phyloP scores from a whole-genome alignment of 1,140 invertebrate genomes.

The Diorhabda sublineata region DNA sequence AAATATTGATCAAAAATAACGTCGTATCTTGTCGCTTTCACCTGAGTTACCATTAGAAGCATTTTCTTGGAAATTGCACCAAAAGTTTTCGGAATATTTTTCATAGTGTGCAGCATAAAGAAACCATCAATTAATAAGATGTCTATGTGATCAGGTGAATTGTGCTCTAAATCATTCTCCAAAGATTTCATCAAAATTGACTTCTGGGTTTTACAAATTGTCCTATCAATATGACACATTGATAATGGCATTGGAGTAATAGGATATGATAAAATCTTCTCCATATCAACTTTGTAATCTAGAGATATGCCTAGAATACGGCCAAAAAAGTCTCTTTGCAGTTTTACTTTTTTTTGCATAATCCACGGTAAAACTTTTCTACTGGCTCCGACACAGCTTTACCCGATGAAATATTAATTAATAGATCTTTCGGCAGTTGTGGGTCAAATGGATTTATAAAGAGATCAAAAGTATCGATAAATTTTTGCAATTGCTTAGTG shows the following conservation, averaged over 20 bases:
- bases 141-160: slow-evolving; percentile 29
- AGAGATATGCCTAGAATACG: slow-evolving; percentile 9
- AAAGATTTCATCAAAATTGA: slow-evolving; percentile 33
- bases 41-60: slow-evolving; percentile 30
- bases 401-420: slow-evolving; percentile 31
- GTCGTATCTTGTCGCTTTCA: slow-evolving; percentile 27
- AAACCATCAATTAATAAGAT: slow-evolving; percentile 16
- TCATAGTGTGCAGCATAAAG: slow-evolving; percentile 39
- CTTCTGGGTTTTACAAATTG: slow-evolving; percentile 25
- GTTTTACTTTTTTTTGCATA: slow-evolving; percentile 7
- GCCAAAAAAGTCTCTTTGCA: slow-evolving; percentile 13
- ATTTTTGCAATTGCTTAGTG: slow-evolving; percentile 24
- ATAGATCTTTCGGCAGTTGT: slow-evolving; percentile 25
- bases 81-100: slow-evolving; percentile 38
- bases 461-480: slow-evolving; percentile 26
- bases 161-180: slow-evolving; percentile 27
- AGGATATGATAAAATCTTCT: slow-evolving; percentile 20
- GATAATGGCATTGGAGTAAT: slow-evolving; percentile 19
- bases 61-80: slow-evolving; percentile 38
- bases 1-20: slow-evolving; percentile 32
- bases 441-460: slow-evolving; percentile 30
- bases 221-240: slow-evolving; percentile 19
- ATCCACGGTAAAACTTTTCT: slow-evolving; percentile 23
- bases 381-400: slow-evolving; percentile 10
- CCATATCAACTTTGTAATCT: slow-evolving; percentile 19